Conservation (phyloP, 2,888 invertebrate genomes). For the Drosophila birchii region DNA sequence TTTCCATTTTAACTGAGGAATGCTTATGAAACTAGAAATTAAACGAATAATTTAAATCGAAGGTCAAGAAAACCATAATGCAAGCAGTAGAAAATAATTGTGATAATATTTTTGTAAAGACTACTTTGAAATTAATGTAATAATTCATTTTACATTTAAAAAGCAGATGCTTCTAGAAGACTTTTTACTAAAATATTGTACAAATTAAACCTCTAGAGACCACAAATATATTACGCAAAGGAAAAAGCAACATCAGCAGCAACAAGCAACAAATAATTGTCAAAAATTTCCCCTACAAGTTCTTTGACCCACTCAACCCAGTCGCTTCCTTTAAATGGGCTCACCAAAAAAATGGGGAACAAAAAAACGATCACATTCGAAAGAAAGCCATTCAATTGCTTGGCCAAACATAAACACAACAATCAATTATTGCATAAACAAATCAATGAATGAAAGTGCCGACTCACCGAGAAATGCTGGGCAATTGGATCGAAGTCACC, state of each 20-base stretch:
- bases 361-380: slow-evolving; percentile 2
- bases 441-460: slow-evolving; percentile 45
- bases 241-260: not conserved
- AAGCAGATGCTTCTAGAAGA: too few species aligned
- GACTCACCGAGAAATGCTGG: slow-evolving; percentile 29
- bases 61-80: not conserved
- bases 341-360: not conserved
- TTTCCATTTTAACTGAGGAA: not conserved
- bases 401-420: slow-evolving; percentile 41
- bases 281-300: slow-evolving; percentile 5
- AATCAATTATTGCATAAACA: slow-evolving; percentile 49
- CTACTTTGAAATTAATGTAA: too few species aligned
- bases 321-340: slow-evolving; percentile 1
- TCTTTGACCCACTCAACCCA: slow-evolving; percentile 23
- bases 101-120: too few species aligned
- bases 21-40: not conserved
- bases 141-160: not conserved
- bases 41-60: not conserved
- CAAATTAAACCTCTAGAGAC: not conserved
- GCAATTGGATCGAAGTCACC: slow-evolving; percentile 32
- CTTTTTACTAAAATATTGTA: not conserved
- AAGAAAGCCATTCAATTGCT: slow-evolving; percentile 36
- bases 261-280: not conserved
- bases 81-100: not conserved
- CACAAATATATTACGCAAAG: not conserved